Conservation (phyloP, 2,888 invertebrate species). For the Orthosia incerta region DNA sequence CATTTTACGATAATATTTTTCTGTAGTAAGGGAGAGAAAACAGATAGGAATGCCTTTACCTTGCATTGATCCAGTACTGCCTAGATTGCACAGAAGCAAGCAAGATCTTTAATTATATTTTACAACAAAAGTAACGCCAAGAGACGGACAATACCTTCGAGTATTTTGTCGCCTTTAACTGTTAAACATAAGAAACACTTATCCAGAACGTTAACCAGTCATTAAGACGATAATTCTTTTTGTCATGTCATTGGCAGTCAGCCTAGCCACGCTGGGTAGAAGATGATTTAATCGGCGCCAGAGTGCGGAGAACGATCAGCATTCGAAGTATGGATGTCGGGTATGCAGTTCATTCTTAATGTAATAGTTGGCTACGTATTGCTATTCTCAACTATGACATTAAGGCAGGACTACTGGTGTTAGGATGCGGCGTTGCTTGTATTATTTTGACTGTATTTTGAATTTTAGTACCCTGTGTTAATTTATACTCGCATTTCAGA, state of each 20-base stretch:
- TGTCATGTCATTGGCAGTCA: conserved; percentile 44
- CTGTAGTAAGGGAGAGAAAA: no score
- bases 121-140: background rate
- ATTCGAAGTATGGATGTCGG: conserved; percentile 55
- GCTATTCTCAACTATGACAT: conserved; percentile 64
- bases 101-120: background rate
- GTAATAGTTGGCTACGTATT: conserved; percentile 57
- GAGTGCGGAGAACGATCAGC: conserved; percentile 20
- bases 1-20: no score
- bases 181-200: background rate
- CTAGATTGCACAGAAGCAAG: no score
- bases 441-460: background rate
- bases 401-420: conserved; percentile 15
- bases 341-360: conserved; percentile 51
- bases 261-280: conserved; percentile 37
- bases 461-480: background rate
- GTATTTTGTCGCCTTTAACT: no score
- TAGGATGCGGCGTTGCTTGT: background rate
- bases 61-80: no score
- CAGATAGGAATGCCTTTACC: no score
- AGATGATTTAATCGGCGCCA: conserved; percentile 61
- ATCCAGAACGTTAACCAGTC: conserved; percentile 34
- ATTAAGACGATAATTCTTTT: conserved; percentile 54
- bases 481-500: background rate
- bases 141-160: background rate